phyloP scores from a whole-genome alignment of 1,140 invertebrate genomes.

The Drosophila novamexicana region DNA sequence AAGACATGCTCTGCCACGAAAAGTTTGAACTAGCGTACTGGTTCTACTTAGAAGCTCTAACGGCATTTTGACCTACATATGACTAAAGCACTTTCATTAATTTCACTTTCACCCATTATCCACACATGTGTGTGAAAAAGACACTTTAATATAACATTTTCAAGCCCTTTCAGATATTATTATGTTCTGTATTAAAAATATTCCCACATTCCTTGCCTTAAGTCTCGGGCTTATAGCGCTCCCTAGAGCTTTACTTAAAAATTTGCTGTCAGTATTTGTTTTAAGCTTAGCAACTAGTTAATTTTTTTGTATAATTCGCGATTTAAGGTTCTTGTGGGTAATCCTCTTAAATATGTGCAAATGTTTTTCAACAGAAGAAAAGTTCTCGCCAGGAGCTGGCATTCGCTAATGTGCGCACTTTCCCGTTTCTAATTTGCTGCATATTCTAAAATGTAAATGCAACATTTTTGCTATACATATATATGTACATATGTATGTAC shows the following conservation, averaged over 20 bases:
- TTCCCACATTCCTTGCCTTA: no score
- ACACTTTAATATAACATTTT: no score
- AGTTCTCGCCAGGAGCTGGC: constrained; percentile 19
- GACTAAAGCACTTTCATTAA: no score
- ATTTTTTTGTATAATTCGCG: not conserved
- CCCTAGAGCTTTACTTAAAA: not conserved
- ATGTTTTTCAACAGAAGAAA: constrained; percentile 17
- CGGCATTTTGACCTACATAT: no score
- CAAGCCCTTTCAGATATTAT: no score
- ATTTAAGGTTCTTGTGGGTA: not conserved
- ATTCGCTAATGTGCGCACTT: constrained; percentile 50
- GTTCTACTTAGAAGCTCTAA: no score
- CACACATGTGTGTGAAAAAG: no score
- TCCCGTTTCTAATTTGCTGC: constrained; percentile 70
- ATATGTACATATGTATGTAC: constrained; percentile 28
- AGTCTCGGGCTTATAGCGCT: no score
- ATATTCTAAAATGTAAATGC: constrained; percentile 79
- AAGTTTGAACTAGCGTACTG: no score
- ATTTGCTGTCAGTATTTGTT: not conserved
- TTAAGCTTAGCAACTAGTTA: not conserved
- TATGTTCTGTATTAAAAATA: no score
- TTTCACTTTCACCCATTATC: no score
- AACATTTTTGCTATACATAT: constrained; percentile 63
- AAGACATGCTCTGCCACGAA: no score
- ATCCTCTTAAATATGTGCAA: constrained; percentile 24